Percentiles rank a stretch among this genome's conserved stretches.
phyloP scores from a whole-genome alignment of 1,140 invertebrate genomes.

The Palaemon carinicauda region DNA sequence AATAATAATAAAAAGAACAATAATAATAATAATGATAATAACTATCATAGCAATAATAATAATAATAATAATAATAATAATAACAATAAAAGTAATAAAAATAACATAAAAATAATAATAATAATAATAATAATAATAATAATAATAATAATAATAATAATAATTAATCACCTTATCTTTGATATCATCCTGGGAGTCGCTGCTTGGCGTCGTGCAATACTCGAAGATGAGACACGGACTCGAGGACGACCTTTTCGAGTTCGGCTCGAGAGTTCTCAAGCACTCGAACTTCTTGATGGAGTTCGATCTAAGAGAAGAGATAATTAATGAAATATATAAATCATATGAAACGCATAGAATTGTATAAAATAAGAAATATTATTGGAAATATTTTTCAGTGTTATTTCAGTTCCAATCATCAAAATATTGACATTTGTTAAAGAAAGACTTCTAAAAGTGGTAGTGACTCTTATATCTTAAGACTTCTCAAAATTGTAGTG shows the following conservation, averaged over 20 bases:
- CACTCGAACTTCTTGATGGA: slow-evolving; percentile 24
- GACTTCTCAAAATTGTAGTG: no score
- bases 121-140: neutral
- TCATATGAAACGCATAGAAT: neutral
- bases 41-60: no score
- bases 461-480: no score
- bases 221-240: slow-evolving; percentile 38
- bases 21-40: no score
- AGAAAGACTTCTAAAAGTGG: no score
- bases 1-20: neutral
- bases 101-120: no score
- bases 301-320: neutral
- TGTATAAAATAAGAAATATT: neutral
- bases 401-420: no score
- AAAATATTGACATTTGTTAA: no score
- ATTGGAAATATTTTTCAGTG: no score
- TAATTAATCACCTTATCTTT: slow-evolving; percentile 20
- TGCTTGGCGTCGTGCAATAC: slow-evolving; percentile 37
- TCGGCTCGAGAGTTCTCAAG: slow-evolving; percentile 19
- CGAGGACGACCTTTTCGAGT: slow-evolving; percentile 35
- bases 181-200: slow-evolving; percentile 27
- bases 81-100: no score
- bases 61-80: neutral
- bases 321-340: neutral
- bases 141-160: no score